Evolutionary conservation across 2,797 vertebrate genomes (phyloP).

Genomic region (Sciaenops ocellatus): DNA sequence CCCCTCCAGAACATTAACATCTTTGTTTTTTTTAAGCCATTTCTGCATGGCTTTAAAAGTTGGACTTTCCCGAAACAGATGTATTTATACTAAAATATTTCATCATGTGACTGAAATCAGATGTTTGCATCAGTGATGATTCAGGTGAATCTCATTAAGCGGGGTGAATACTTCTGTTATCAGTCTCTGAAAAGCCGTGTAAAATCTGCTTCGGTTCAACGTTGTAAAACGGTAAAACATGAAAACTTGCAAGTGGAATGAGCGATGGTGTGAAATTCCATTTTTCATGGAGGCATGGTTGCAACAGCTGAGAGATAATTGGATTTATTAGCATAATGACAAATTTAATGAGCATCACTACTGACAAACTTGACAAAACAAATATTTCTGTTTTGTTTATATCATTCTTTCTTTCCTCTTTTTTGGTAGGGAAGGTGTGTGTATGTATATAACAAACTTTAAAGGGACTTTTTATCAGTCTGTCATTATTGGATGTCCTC

Average conservation of each 20-base stretch:
- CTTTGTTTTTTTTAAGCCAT: background rate
- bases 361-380: background rate
- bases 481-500: conserved; percentile 15
- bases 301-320: conserved; percentile 35
- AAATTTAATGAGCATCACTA: conserved; percentile 13
- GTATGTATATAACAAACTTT: background rate
- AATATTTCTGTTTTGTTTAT: background rate
- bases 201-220: conserved; percentile 16
- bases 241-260: background rate
- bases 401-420: background rate
- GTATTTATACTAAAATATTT: background rate
- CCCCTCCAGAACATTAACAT: background rate
- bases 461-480: conserved; percentile 18
- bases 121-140: background rate
- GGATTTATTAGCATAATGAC: conserved; percentile 38
- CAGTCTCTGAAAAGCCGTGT: background rate
- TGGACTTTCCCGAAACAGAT: background rate
- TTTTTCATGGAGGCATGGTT: conserved; percentile 16
- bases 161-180: background rate
- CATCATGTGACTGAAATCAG: background rate
- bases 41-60: background rate
- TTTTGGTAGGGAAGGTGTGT: background rate
- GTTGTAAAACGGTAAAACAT: conserved; percentile 26
- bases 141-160: background rate
- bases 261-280: conserved; percentile 11